Evolutionary conservation across 2,113 vertebrate species (phyloP), one percentile per base, ranked within the genome.

Genomic region (Melospiza melodia): DNA sequence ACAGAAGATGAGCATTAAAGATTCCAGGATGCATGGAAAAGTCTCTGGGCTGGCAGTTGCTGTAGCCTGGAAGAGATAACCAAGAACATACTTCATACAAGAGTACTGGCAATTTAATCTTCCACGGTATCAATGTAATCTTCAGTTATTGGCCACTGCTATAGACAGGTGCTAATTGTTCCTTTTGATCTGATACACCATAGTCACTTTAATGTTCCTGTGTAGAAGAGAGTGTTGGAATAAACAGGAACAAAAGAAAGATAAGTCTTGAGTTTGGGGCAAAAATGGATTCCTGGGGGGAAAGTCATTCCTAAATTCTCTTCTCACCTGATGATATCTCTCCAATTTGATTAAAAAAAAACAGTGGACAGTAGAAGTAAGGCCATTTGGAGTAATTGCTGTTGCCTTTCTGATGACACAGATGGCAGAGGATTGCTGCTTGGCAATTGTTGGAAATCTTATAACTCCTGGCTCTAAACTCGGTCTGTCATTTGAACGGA

Each of bases 351-450:
- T 55, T 43, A 92, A 86, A 86, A 86, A 43, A 41, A 41, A 20
- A 0, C 39, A 62, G 65, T 28, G 48, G 46, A 41, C 74, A 61
- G 15, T 65, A 66, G 48, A 87, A 91, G 10, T 52, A 55, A 76
- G 30, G 61, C 15, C 8, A 4, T 71, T 83, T 44, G 86, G 46
- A 93, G 9, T 96, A 81, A 94, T 58, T 93, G 44, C 37, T 93
- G 14, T 83, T 91, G 37, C 54, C 30, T 95, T 81, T 96, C 87
- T 79, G 44, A 39, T 93, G 22, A 17, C 84, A 52, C 97, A 99
- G 99, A 92, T 99, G 96, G 94, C 98, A 11, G 99, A 99, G 80
- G 99, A 99, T 84, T 99, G 99, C 94, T 98, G 97, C 95, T 97
- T 99, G 97, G 98, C 98, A 25, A 98, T 98, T 14, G 96, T 98